Evolutionary conservation across 2,113 vertebrate species (phyloP).

Genomic region (Mustelus asterias): DNA sequence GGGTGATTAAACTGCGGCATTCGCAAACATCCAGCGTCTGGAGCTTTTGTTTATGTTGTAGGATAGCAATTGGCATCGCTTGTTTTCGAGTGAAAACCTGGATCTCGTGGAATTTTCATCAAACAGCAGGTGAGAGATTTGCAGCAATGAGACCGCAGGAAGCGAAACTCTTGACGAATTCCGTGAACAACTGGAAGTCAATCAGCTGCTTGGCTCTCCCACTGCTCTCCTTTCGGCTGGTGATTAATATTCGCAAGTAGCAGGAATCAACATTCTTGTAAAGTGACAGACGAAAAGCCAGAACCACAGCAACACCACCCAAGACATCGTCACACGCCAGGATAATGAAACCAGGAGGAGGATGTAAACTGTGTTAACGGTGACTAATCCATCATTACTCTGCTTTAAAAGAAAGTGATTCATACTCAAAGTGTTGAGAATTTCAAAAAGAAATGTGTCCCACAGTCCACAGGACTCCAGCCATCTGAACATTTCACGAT

Average conservation of each 20-base stretch:
- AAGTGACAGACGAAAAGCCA: not conserved
- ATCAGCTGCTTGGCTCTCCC: not conserved
- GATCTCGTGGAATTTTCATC: not conserved
- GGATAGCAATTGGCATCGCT: not conserved
- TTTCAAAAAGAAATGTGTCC: not conserved
- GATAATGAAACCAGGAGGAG: not conserved
- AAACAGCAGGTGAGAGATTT: not conserved
- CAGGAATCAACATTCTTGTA: not conserved
- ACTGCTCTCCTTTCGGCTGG: not conserved
- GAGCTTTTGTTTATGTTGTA: not conserved
- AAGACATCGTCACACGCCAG: not conserved
- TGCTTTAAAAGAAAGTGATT: not conserved
- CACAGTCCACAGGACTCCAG: not conserved
- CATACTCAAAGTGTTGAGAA: not conserved
- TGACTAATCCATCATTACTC: slow-evolving; percentile 2
- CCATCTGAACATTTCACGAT: not conserved
- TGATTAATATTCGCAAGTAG: slow-evolving; percentile 5
- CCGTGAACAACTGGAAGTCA: not conserved
- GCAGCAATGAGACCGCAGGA: not conserved
- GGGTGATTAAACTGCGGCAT: not conserved
- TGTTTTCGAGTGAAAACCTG: not conserved
- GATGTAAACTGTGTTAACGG: not conserved
- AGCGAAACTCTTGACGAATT: not conserved
- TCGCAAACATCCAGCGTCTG: not conserved
- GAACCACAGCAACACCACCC: not conserved